Evolutionary conservation across 2,113 vertebrate genomes (phyloP).

Genomic region (Smithornis capensis): DNA sequence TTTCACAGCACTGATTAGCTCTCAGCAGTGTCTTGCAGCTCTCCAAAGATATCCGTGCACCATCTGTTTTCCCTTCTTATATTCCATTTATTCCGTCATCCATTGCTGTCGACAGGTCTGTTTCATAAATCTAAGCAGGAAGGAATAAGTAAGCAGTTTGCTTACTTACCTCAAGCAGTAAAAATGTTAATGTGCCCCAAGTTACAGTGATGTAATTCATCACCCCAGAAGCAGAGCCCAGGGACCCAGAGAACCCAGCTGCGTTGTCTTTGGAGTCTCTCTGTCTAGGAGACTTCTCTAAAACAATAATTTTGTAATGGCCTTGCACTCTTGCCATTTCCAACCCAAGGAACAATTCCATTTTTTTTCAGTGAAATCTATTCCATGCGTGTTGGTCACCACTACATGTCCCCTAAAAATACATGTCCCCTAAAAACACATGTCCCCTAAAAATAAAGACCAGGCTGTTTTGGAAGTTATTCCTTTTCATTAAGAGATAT

Average conservation of each 20-base stretch:
- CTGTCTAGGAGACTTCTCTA: not conserved
- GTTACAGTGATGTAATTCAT: accelerated
- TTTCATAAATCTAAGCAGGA: not conserved
- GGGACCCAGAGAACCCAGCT: not conserved
- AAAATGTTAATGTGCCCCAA: not conserved
- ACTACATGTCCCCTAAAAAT: accelerated
- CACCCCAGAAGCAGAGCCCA: not conserved
- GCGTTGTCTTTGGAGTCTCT: not conserved
- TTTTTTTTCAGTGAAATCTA: not conserved
- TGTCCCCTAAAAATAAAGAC: too few species aligned
- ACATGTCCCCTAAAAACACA: not conserved
- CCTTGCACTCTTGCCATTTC: not conserved
- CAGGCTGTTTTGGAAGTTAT: not conserved
- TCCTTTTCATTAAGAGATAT: not conserved
- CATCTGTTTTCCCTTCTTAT: not conserved
- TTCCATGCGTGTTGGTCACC: not conserved
- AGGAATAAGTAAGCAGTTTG: not conserved
- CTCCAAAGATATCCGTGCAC: not conserved
- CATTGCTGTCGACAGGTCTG: not conserved
- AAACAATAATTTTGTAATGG: accelerated
- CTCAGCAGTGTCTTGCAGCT: not conserved
- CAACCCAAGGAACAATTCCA: not conserved
- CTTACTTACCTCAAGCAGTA: not conserved
- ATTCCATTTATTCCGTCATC: not conserved
- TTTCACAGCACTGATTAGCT: not conserved